These are phyloP conservation scores for Sporophila hypoxantha DNA, from an alignment of 2,113 vertebrate species.

Conservation along the genomic window DNA sequence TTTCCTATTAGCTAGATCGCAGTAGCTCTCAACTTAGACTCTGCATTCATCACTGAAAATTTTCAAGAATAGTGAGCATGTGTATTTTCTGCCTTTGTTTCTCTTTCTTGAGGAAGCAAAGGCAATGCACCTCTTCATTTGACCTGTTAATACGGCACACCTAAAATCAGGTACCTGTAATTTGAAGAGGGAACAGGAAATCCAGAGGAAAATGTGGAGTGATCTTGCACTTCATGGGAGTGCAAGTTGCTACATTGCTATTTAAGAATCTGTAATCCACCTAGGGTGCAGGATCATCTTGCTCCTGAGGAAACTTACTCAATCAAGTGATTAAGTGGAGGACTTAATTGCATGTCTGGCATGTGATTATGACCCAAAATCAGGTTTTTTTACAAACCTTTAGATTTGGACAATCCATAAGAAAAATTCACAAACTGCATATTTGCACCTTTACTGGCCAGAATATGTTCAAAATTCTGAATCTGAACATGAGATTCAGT, in stretches of 20 bases:
- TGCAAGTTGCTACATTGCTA: not conserved
- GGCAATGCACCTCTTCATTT: not conserved
- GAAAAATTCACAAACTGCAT: not conserved
- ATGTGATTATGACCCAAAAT: not conserved
- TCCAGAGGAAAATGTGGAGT: not conserved
- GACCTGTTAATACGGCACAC: not conserved
- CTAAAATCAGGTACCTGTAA: not conserved
- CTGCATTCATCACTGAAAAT: not conserved
- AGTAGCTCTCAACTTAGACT: not conserved
- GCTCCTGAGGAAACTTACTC: not conserved
- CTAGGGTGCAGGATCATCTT: not conserved
- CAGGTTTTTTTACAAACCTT: not conserved
- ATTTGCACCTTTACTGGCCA: not conserved
- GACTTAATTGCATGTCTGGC: not conserved
- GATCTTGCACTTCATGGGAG: not conserved
- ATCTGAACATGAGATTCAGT: not conserved
- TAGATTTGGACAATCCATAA: not conserved
- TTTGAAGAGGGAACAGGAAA: not conserved
- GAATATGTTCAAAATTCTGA: not conserved
- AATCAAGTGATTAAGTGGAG: not conserved
- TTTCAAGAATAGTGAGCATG: not conserved
- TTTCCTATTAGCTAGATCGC: not conserved
- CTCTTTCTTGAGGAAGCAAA: not conserved
- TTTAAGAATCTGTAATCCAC: not conserved
- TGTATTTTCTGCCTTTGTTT: not conserved